Base-by-base conservation (phyloP, 2,888 invertebrate genomes). In the Branchipolynoe longqiensis region DNA sequence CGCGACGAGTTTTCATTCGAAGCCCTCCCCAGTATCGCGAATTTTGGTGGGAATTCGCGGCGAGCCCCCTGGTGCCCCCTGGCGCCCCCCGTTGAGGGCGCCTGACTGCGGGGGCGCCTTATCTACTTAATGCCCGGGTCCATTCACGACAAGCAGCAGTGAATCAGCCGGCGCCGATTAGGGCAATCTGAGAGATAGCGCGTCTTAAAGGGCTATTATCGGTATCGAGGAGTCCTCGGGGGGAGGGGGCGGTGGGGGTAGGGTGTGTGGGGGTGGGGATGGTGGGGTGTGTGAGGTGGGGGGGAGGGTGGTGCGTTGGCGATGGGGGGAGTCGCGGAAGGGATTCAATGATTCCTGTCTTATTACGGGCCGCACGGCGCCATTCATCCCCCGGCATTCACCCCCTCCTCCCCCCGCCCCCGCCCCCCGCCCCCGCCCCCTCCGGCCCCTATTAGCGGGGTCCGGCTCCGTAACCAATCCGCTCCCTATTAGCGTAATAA, bases 111-210 rank as follows among this genome's bases (percentile, higher is more conserved):
- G 28, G 28, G 62, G 31, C 28, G 25, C 31, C 62, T 62, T 62
- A 62, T 62, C 62, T 62, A 62, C 62, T 62, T 62, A 62, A 62
- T 62, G 62, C 62, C 62, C 62, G 25, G 31, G 28, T 31, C 62
- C 3, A 62, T 31, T 62, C 28, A 62, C 62, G 31, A 31, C 3
- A 62, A 31, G 31, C 28, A 18, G 14, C 3, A 31, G 38, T 73
- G 73, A 73, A 73, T 73, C 38, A 41, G 38, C 40, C 73, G 1
- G n/a, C 0, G 41, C 40, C 41, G 41, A 73, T 73, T 73, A 73
- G 73, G 73, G 73, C n/a, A 38, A 73, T 73, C 73, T 73, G 73
- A 73, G 33, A 73, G 73, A 73, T 73, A 40, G 73, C 41, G 41
- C 25, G 40, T 40, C 73, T 41, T 73, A 41, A 62, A 62, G 62